Evolutionary conservation across 1,140 invertebrate genomes (phyloP), one percentile per base, ranked within the genome.

Genomic region (Rhynchophorus ferrugineus): DNA sequence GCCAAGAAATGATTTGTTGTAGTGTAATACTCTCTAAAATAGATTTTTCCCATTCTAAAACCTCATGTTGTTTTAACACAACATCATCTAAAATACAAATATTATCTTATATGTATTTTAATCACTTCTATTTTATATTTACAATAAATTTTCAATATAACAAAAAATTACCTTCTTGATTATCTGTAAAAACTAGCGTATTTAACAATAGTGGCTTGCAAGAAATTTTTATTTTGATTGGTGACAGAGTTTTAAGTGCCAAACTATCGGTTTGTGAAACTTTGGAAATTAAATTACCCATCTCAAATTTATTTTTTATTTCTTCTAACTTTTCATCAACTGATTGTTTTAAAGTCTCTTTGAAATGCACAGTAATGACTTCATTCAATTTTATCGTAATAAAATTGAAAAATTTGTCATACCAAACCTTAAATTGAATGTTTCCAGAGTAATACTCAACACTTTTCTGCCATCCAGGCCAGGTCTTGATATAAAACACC

Each of bases 391-490:
- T 57, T 20, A 57, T 20, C 3, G 21, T 42, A 17, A 61, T 49
- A 21, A 54, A 61, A 14, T 58, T 50, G 1, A 39, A n/a, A 37
- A 61, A 61, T 37, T 59, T 60, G 29, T 55, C 44, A 43, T 36
- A 58, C 60, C 60, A 60, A 3, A 24, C 41, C 36, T 54, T 49
- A 18, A 61, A 58, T 17, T 20, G 33, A 13, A 60, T 44, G 17
- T 54, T 49, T 5, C 58, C 60, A 17, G 54, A 55, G 22, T 58
- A 57, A 37, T 57, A 61, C 21, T 61, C 57, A 33, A 33, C 35
- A 44, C 56, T 61, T 35, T 41, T 50, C 38, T 54, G 47, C 59
- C 59, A 61, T 18, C 59, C 59, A 18, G 59, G 59, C 59, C 59
- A 61, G 5, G 45, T 54, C 46, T 48, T 61, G 11, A 58, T 57